Evolutionary conservation across 1,140 invertebrate genomes (phyloP), one percentile per base, ranked within the genome.

Genomic region (Lepidostoma basale): DNA sequence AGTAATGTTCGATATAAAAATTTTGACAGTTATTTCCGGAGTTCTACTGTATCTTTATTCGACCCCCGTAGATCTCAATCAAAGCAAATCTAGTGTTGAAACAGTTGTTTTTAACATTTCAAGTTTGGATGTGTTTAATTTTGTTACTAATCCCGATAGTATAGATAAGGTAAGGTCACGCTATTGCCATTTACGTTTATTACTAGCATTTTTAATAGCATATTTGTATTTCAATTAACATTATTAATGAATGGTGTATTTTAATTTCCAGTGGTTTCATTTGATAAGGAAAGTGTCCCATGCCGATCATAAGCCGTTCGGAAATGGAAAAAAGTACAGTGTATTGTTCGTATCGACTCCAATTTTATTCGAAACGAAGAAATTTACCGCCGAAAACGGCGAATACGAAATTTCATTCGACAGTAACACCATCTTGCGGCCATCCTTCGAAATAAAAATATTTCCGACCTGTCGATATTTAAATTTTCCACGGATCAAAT

Each of bases 251-350:
- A 47, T 47, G 18, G 18, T 47, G 12, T 23, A 14, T 59, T 22
- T 30, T 49, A 20, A 12, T 42, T 66, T 66, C 42, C 26, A 66
- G 63, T 66, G 63, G 63, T 66, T 66, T 30, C 33, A 28, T 33
- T 66, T 49, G 63, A 58, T 66, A 16, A 26, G 49, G 3, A 56
- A 58, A 54, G 63, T 66, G n/a, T 16, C 47, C 9, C 40, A 56
- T 14, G 63, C 49, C 14, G 52, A 66, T 42, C 33, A 54, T 25
- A 66, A 30, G 9, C 36, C 40, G 23, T n/a, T 66, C 2, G 63
- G 63, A 22, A 25, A 28, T 6, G 63, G 63, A 10, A 66, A 66
- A 56, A 66, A 44, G 26, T 66, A 66, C 14, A 66, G n/a, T 12
- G 63, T 66, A 3, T n/a, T 44, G n/a, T 66, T 66, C 26, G 25